Conservation (phyloP, 2,888 invertebrate species). For the Stenolophus ochropezus region DNA sequence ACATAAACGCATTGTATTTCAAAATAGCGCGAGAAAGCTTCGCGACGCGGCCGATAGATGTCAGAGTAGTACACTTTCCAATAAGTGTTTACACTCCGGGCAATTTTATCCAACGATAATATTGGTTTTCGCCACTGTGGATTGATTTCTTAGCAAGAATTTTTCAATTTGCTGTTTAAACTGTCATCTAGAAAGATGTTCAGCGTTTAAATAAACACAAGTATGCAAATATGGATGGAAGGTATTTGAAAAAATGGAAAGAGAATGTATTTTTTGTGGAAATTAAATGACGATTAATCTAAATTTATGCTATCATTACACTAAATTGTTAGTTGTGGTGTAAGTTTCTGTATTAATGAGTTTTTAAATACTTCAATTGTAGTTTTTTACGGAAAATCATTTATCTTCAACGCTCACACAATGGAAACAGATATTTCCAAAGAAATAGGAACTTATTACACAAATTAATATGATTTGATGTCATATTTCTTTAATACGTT, state of each 20-base stretch:
- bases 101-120: constrained; percentile 36
- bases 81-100: background rate
- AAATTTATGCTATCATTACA: background rate
- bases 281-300: constrained; percentile 19
- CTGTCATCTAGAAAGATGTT: constrained; percentile 15
- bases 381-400: background rate
- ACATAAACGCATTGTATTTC: constrained; percentile 33
- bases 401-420: background rate
- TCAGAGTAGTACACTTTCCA: constrained; percentile 15
- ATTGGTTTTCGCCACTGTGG: constrained; percentile 27
- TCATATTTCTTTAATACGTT: too few species aligned
- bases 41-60: constrained; percentile 1
- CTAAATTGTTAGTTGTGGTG: background rate
- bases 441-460: too few species aligned
- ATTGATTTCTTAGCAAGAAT: constrained; percentile 15
- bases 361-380: constrained; percentile 2
- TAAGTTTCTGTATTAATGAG: background rate
- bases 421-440: too few species aligned
- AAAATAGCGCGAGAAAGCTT: constrained; percentile 21
- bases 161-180: constrained; percentile 12
- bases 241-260: background rate
- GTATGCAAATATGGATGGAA: constrained; percentile 13
- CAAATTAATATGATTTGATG: too few species aligned
- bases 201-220: background rate
- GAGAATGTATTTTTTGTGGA: background rate